phyloP scores from a whole-genome alignment of 2,888 invertebrate genomes.

The Lasioglossum malachurum region DNA sequence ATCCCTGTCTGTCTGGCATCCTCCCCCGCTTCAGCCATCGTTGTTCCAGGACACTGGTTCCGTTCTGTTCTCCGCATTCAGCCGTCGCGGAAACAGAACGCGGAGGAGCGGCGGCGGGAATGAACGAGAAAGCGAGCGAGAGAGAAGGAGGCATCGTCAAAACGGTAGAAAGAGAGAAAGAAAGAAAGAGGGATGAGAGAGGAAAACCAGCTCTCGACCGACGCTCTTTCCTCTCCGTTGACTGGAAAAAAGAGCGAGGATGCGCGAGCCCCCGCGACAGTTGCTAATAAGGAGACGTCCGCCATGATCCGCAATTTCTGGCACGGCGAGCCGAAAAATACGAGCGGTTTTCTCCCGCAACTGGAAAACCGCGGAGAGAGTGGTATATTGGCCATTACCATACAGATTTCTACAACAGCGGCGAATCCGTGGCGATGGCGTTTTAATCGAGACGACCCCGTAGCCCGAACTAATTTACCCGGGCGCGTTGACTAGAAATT shows the following conservation, averaged over 20 bases:
- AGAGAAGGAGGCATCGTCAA: not conserved
- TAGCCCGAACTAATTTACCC: constrained; percentile 26
- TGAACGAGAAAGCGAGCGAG: not conserved
- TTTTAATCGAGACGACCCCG: constrained; percentile 44
- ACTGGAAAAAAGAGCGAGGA: constrained; percentile 58
- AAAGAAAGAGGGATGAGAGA: constrained; percentile 18
- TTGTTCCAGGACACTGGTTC: constrained; percentile 70
- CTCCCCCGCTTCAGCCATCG: constrained; percentile 41
- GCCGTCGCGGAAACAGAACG: constrained; percentile 46
- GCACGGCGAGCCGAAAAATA: constrained; percentile 57
- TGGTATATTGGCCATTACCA: constrained; percentile 37
- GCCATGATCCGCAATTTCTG: constrained; percentile 52
- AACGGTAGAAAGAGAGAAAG: too few relatives aligned
- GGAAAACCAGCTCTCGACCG: constrained; percentile 44
- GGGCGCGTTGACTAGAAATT: constrained; percentile 42
- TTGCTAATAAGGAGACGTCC: constrained; percentile 71
- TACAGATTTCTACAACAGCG: constrained; percentile 30
- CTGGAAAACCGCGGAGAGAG: not conserved
- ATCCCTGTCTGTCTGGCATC: constrained; percentile 35
- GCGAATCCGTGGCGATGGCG: constrained; percentile 22
- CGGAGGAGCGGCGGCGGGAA: constrained; percentile 12
- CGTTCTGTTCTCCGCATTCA: constrained; percentile 64
- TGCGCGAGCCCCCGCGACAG: constrained; percentile 59
- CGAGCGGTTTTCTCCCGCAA: not conserved
- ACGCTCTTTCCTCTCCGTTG: constrained; percentile 64